Base-by-base conservation (phyloP, 2,797 vertebrate species). In the Clarias laeviceps region DNA sequence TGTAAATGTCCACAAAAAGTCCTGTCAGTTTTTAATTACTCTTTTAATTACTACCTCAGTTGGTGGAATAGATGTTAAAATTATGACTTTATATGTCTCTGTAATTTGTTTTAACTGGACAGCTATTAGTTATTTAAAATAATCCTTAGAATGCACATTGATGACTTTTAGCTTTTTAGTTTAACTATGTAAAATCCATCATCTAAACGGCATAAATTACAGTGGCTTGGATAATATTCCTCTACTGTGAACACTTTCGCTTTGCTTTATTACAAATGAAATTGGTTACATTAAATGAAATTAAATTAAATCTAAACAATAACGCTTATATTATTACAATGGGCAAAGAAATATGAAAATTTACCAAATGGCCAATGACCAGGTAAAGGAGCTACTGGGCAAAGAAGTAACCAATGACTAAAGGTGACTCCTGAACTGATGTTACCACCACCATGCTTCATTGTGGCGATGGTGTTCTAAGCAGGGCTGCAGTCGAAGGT, bases 101-200 rank as follows among this genome's bases (percentile, higher is more conserved):
- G 18, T 57, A 8, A 34, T 85, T 62, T 59, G 20, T 77, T 80
- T 80, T 54, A 79, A 17, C 22, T 69, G 32, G 68, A 57, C 59
- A 84, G 54, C 62, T 57, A 57, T 56, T 84, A 77, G 37, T 65
- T 34, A 50, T 76, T 22, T 27, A 74, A 74, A 50, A 54, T 18
- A 74, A 73, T 12, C 70, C 2, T 50, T 45, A 45, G 27, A 45
- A 73, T 27, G 18, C 45, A 74, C 14, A 1, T 24, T n/a, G 12
- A 45, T 9, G 40, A 45, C 40, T 45, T 9, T 45, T 45, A 45
- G 45, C 45, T 11, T 45, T 45, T 29, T 4, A 29, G n/a, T 66
- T 5, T 66, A 64, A 2, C 18, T 29, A 27, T 69, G 17, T 34
- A 68, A 34, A 32, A 32, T 11, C 11, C 7, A 65, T 32, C 4